A percentile compares a stretch with the other conserved stretches of the same genome.
These are phyloP conservation scores for Pachycephala philippinensis DNA, from an alignment of 2,113 vertebrate genomes.

Conservation along the genomic window DNA sequence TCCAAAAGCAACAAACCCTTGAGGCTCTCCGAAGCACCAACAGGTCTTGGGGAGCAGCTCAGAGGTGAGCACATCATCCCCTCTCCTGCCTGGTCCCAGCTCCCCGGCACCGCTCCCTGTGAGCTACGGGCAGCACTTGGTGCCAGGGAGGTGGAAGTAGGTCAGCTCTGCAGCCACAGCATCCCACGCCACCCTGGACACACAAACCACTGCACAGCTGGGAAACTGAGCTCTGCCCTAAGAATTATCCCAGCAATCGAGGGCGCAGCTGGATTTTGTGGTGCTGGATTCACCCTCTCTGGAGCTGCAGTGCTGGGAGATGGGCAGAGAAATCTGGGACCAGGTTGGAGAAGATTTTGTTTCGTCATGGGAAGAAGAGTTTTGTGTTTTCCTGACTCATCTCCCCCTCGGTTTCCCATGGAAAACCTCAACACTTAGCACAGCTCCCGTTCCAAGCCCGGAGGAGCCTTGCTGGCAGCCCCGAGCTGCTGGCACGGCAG, in stretches of 20 bases:
- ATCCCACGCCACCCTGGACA: background rate
- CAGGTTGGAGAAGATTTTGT: background rate
- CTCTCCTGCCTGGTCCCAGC: background rate
- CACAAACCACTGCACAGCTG: background rate
- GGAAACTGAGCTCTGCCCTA: background rate
- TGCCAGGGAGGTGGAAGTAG: background rate
- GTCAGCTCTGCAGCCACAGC: background rate
- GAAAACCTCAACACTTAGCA: background rate
- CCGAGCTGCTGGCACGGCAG: background rate
- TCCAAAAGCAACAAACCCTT: background rate
- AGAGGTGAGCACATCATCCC: background rate
- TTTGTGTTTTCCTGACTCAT: slow-evolving; percentile 37
- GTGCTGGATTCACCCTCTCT: background rate
- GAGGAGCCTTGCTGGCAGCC: slow-evolving; percentile 38
- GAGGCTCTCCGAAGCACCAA: background rate
- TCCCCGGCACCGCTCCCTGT: rapidly evolving
- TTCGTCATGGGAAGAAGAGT: background rate
- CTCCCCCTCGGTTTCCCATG: slow-evolving; percentile 9
- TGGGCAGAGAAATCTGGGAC: background rate
- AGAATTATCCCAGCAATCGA: background rate
- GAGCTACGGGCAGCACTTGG: background rate
- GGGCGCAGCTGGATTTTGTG: background rate
- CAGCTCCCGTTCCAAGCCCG: background rate
- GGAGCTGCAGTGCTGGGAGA: background rate
- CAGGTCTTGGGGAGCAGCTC: background rate